Evolutionary conservation across 2,113 vertebrate species (phyloP).

Genomic region (Heliornis fulica): DNA sequence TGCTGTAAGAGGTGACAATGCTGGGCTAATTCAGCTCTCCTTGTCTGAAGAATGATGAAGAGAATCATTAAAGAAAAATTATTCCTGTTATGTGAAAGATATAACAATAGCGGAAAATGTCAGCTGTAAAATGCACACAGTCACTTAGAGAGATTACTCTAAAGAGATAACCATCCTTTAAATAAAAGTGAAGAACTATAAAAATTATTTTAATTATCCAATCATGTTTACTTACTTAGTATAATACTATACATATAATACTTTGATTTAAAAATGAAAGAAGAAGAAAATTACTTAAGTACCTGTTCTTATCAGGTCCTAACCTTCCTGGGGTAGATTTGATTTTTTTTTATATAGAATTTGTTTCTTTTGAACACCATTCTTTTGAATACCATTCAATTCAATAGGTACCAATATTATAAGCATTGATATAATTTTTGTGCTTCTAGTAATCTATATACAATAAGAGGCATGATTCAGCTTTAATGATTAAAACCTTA

Average conservation of each 20-base stretch:
- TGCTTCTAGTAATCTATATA: neutral
- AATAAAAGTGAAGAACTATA: neutral
- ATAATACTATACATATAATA: neutral
- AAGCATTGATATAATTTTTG: neutral
- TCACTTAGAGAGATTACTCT: neutral
- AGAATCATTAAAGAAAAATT: neutral
- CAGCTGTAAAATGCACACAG: neutral
- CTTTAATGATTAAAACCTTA: neutral
- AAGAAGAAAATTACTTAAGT: neutral
- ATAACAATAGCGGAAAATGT: neutral
- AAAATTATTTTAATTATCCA: slow-evolving; percentile 1
- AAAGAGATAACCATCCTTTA: neutral
- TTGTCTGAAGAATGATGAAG: neutral
- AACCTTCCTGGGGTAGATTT: slow-evolving; percentile 7
- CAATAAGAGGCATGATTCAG: slow-evolving; percentile 20
- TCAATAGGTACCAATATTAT: slow-evolving; percentile 1
- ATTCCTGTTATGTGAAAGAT: neutral
- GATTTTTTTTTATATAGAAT: neutral
- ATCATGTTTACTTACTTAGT: neutral
- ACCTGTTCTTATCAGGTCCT: neutral
- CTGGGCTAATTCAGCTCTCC: neutral
- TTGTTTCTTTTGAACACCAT: neutral
- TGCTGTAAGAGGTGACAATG: neutral
- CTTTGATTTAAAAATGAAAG: neutral
- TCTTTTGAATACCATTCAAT: neutral